phyloP scores from a whole-genome alignment of 2,113 vertebrate species.

The Tichodroma muraria region DNA sequence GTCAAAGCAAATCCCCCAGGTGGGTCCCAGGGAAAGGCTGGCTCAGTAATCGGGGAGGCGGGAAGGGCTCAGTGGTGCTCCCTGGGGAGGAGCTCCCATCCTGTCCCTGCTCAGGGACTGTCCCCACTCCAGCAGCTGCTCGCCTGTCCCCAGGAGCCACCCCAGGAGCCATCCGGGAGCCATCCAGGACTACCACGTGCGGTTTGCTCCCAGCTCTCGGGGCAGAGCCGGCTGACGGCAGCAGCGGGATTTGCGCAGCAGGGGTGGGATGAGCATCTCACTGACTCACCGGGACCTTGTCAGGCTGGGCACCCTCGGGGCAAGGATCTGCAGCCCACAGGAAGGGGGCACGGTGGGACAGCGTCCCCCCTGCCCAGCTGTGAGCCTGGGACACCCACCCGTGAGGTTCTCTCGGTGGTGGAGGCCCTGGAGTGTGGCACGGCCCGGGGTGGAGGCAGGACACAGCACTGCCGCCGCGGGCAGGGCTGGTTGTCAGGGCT shows the following conservation, averaged over 20 bases:
- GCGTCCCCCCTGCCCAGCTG: background rate
- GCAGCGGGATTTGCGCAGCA: background rate
- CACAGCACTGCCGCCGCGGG: fast-evolving
- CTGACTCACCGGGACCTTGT: fast-evolving
- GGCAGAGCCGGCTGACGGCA: fast-evolving
- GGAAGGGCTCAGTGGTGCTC: fast-evolving
- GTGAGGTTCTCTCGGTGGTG: fast-evolving
- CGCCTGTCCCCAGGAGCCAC: fast-evolving
- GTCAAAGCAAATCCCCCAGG: background rate
- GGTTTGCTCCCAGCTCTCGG: background rate
- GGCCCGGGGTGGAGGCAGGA: background rate
- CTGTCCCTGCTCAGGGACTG: background rate
- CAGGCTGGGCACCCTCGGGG: background rate
- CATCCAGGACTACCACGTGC: fast-evolving
- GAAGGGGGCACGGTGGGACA: fast-evolving
- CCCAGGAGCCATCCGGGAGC: background rate
- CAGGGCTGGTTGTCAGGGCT: background rate
- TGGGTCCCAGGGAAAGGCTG: background rate
- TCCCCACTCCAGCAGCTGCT: background rate
- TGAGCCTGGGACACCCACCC: background rate
- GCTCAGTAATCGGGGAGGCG: fast-evolving
- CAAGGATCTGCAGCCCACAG: background rate
- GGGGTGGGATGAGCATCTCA: background rate
- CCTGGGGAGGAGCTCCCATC: background rate
- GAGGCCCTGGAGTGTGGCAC: fast-evolving